Base-by-base conservation (phyloP, 2,888 invertebrate genomes). In the Athalia circularis region DNA sequence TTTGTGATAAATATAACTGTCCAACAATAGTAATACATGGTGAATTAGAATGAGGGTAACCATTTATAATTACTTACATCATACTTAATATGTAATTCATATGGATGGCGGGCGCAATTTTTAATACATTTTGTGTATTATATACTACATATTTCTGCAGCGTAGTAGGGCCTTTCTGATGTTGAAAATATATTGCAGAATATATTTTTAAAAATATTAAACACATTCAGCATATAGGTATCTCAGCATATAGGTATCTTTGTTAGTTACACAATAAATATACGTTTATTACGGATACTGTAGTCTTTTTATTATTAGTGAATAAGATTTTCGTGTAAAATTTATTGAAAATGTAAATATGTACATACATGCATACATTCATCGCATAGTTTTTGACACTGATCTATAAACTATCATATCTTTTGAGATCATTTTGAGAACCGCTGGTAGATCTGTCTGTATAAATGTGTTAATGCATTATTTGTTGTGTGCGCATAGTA, bases 161-260 rank as follows among this genome's bases (percentile, higher is more conserved):
- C 43, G 68, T 54, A 68, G 68, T 43, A 54, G 54, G 68, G 68
- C 68, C 68, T 68, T 68, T 65, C 52, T 68, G 43, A 68, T 68
- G 15, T 54, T 68, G 52, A 29, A 54, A 54, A 61, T n/a, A 61
- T 13, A 54, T 11, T 11, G n/a, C 7, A 61, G 11, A 43, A 9
- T 15, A 45, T 57, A 47, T 54, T n/a, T 8, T 4, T 8, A 59
- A 8, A 72, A 9, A 13, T 43, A 59, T 62, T 54, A 68, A 43
- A 4, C 7, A 72, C 70, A 72, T 72, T 72, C 72, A 57, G 47
- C 15, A 59, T 59, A 57, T 59, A 72, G 47, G 47, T 72, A 72
- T 57, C 59, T 72, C 72, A 57, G 47, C 15, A 59, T 59, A 57
- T 59, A 72, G 47, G 47, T 72, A 72, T 57, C 59, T 72, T 72